phyloP scores from a whole-genome alignment of 2,888 invertebrate genomes.

The Ichneumoninae sp. region DNA sequence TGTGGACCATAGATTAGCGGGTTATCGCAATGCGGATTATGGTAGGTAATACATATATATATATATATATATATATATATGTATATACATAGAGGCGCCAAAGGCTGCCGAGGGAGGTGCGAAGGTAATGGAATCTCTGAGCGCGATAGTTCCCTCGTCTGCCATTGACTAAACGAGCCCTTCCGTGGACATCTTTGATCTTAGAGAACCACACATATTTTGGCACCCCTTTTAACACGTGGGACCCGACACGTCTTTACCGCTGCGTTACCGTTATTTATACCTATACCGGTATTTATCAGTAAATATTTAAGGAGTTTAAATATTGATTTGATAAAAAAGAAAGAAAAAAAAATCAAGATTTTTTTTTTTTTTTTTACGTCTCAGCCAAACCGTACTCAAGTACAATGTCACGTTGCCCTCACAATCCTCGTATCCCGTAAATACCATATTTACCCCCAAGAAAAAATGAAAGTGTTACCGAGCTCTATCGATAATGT shows the following conservation, averaged over 20 bases:
- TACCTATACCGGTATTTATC: no score
- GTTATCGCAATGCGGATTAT: conserved; percentile 61
- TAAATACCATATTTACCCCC: neutral
- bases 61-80: conserved; percentile 32
- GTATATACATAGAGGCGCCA: conserved; percentile 25
- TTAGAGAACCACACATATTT: neutral
- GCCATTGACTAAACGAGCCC: neutral
- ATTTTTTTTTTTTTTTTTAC: neutral
- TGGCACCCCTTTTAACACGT: neutral
- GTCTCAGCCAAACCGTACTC: no score
- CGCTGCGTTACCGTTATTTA: no score
- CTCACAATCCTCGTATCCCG: no score
- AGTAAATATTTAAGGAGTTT: neutral
- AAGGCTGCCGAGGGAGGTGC: conserved; percentile 21
- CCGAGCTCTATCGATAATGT: conserved; percentile 19
- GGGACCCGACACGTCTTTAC: no score
- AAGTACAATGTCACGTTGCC: no score
- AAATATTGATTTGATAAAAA: neutral
- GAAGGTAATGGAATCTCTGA: conserved; percentile 23
- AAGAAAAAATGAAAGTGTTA: neutral
- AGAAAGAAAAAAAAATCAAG: neutral
- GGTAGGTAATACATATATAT: conserved; percentile 25
- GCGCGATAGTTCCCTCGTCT: neutral
- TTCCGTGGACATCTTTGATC: neutral
- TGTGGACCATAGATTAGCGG: conserved; percentile 71